These are phyloP conservation scores for Agonopterix subpropinquella DNA, from an alignment of 2,888 invertebrate species.

Conservation along the genomic window DNA sequence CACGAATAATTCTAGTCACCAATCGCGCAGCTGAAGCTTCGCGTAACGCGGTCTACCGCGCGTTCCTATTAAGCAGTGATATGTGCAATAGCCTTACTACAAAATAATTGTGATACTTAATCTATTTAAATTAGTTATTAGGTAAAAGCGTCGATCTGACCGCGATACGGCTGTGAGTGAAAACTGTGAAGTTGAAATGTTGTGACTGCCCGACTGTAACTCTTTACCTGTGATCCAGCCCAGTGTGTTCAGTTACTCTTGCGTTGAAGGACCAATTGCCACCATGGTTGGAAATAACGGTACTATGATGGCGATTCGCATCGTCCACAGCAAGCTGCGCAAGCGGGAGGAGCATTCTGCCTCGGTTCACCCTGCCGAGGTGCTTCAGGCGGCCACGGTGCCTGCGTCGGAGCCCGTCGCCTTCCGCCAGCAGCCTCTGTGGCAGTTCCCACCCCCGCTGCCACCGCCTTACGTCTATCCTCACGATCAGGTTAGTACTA, in stretches of 20 bases:
- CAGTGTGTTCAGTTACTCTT: constrained; percentile 68
- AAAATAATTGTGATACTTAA: constrained; percentile 65
- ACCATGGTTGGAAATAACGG: constrained; percentile 91
- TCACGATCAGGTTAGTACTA: constrained; percentile 85
- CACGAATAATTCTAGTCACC: constrained; percentile 73
- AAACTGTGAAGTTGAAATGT: constrained; percentile 65
- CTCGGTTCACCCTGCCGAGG: constrained; percentile 81
- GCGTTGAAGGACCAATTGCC: constrained; percentile 55
- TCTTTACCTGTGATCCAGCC: constrained; percentile 66
- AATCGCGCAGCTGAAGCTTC: constrained; percentile 68
- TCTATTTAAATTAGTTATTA: constrained; percentile 71
- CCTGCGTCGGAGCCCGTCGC: constrained; percentile 72
- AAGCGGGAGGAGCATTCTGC: constrained; percentile 88
- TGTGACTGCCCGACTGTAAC: constrained; percentile 74
- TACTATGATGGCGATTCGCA: constrained; percentile 91
- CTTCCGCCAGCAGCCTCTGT: constrained; percentile 83
- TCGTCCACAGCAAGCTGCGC: constrained; percentile 93
- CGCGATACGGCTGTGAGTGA: constrained; percentile 72
- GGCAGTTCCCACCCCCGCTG: constrained; percentile 90
- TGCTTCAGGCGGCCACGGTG: constrained; percentile 75
- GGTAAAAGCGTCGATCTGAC: constrained; percentile 53
- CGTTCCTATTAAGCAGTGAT: constrained; percentile 74
- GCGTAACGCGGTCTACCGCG: constrained; percentile 69
- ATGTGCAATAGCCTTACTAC: constrained; percentile 73
- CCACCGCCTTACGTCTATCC: constrained; percentile 85